These are phyloP conservation scores for Anthopleura sola DNA, from an alignment of 64 coral and sea anemone genomes.

Conservation along the genomic window DNA sequence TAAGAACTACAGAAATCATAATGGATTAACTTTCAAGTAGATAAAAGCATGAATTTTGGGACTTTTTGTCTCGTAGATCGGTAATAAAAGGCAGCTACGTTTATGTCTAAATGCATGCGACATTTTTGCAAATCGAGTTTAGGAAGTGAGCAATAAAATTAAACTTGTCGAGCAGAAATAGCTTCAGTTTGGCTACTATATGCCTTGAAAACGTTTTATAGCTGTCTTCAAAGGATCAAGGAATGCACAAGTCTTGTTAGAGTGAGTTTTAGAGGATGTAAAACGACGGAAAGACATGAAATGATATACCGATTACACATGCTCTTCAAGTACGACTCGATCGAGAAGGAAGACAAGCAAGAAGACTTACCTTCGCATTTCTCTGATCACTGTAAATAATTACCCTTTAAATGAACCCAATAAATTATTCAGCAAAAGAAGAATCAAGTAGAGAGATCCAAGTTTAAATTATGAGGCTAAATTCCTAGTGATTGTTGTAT, in stretches of 20 bases:
- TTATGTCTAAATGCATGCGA: background rate
- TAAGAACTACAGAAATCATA: background rate
- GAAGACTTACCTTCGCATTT: background rate
- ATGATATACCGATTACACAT: background rate
- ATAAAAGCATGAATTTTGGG: background rate
- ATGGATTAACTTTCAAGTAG: background rate
- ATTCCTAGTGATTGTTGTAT: background rate
- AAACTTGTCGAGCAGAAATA: background rate
- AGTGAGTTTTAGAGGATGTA: background rate
- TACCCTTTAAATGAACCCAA: background rate
- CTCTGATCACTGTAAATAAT: background rate
- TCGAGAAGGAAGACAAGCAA: background rate
- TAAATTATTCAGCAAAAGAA: background rate
- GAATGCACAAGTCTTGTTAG: background rate
- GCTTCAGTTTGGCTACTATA: background rate
- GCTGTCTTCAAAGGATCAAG: background rate
- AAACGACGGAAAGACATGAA: background rate
- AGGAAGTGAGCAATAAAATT: background rate
- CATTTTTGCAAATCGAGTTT: background rate
- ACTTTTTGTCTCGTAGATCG: background rate
- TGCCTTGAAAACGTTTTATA: background rate
- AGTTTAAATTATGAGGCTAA: background rate
- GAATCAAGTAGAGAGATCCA: background rate
- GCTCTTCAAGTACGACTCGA: background rate
- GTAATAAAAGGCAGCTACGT: background rate